phyloP scores from a whole-genome alignment of 1,140 invertebrate species.

The Drosophila ercepeae region DNA sequence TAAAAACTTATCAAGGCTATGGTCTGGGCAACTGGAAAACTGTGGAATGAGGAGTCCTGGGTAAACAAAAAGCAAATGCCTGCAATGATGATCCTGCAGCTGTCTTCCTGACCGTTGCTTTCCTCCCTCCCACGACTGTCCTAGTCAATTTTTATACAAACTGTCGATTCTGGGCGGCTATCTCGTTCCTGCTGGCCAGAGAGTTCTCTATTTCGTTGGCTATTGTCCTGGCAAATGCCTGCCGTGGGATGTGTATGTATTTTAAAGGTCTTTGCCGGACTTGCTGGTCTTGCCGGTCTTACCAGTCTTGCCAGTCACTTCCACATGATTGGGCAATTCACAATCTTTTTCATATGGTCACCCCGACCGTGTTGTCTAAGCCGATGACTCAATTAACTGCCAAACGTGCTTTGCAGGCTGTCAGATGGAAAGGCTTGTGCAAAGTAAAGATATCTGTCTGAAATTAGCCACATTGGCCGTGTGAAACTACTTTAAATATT shows the following conservation, averaged over 20 bases:
- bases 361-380: constrained; percentile 61
- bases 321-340: constrained; percentile 71
- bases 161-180: constrained; percentile 62
- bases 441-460: constrained; percentile 7
- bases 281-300: constrained; percentile 46
- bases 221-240: constrained; percentile 22
- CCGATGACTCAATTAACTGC: constrained; percentile 73
- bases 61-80: constrained; percentile 61
- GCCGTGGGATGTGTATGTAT: constrained; percentile 23
- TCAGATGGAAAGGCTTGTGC: constrained; percentile 23
- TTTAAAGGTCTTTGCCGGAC: constrained; percentile 45
- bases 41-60: constrained; percentile 16
- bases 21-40: constrained; percentile 37
- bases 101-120: constrained; percentile 8
- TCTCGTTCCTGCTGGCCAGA: background rate
- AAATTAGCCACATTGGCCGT: constrained; percentile 27
- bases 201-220: constrained; percentile 13
- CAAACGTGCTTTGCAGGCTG: constrained; percentile 52
- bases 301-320: constrained; percentile 63
- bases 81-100: constrained; percentile 64
- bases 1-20: constrained; percentile 76
- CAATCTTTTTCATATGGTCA: constrained; percentile 49
- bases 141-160: constrained; percentile 60
- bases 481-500: constrained; percentile 21
- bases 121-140: background rate